These are phyloP conservation scores for Altica lythri DNA, from an alignment of 2,888 invertebrate genomes.

Conservation along the genomic window DNA sequence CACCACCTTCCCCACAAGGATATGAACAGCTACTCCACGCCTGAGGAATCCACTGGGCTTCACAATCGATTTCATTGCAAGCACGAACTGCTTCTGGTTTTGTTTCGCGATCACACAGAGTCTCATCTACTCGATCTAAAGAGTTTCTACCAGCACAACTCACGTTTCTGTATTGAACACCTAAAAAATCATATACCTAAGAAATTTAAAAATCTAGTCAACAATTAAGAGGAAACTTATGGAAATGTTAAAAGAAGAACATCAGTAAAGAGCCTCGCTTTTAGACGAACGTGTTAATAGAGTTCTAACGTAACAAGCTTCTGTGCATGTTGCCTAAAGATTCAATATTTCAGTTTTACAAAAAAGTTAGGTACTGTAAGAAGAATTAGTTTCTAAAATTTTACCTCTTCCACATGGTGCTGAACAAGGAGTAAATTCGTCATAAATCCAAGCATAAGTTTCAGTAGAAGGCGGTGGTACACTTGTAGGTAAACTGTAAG, in stretches of 20 bases:
- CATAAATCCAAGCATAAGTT: conserved; percentile 82
- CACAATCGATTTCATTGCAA: conserved; percentile 79
- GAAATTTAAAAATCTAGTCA: too few species aligned
- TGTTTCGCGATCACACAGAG: conserved; percentile 76
- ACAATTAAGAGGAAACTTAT: too few species aligned
- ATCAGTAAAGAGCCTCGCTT: too few species aligned
- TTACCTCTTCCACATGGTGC: conserved; percentile 90
- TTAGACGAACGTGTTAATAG: too few species aligned
- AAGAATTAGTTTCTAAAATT: neutral
- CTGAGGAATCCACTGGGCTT: conserved; percentile 77
- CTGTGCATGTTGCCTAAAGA: too few species aligned
- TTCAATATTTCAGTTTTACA: too few species aligned
- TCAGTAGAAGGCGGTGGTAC: conserved; percentile 68
- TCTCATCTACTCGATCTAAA: conserved; percentile 71
- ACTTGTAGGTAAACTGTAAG: conserved; percentile 84
- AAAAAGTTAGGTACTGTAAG: neutral
- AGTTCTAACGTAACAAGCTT: too few species aligned
- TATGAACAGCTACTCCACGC: conserved; percentile 83
- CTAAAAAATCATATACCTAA: too few species aligned
- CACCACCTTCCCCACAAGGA: conserved; percentile 76
- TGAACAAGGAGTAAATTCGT: conserved; percentile 79
- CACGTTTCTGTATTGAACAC: conserved; percentile 76
- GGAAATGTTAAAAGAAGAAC: too few species aligned
- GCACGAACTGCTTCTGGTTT: conserved; percentile 73
- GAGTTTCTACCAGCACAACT: conserved; percentile 78